Evolutionary conservation across 2,113 vertebrate species (phyloP).

Genomic region (Calyptommatus sinebrachiatus): DNA sequence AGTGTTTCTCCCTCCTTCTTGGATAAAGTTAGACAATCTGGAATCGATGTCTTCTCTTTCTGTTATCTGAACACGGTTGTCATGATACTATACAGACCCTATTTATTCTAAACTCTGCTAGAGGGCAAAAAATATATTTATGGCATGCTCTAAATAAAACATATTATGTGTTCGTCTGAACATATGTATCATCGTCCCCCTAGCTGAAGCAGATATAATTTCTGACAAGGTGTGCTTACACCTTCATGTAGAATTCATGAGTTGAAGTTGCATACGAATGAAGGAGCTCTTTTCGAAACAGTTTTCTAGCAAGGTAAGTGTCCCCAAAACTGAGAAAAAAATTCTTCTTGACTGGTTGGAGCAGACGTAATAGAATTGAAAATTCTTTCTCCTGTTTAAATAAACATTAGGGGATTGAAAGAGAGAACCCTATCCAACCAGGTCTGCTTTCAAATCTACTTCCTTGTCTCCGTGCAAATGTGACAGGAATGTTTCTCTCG

Average conservation of each 20-base stretch:
- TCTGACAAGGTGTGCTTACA: conserved; percentile 66
- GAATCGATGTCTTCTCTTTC: conserved; percentile 53
- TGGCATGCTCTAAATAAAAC: conserved; percentile 75
- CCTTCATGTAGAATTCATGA: conserved; percentile 72
- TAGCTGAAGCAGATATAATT: conserved; percentile 70
- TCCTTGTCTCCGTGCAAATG: conserved; percentile 19
- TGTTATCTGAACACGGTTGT: conserved; percentile 53
- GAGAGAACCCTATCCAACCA: conserved; percentile 1
- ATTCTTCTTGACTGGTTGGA: conserved; percentile 34
- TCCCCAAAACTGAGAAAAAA: conserved; percentile 37
- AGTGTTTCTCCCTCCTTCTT: conserved; percentile 8
- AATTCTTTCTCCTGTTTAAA: not conserved
- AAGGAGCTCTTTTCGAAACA: conserved; percentile 57
- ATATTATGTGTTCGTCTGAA: conserved; percentile 75
- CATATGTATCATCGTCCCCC: conserved; percentile 74
- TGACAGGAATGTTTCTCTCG: not conserved
- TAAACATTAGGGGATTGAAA: not conserved
- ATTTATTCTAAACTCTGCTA: conserved; percentile 68
- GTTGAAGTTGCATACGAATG: conserved; percentile 66
- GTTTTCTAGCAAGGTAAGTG: conserved; percentile 51
- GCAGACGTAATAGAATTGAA: conserved; percentile 28
- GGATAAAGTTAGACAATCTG: conserved; percentile 58
- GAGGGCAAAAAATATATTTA: conserved; percentile 75
- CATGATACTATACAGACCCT: conserved; percentile 52
- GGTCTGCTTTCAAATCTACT: not conserved